Base-by-base conservation (phyloP, 2,888 invertebrate species). In the Corythucha ciliata region DNA sequence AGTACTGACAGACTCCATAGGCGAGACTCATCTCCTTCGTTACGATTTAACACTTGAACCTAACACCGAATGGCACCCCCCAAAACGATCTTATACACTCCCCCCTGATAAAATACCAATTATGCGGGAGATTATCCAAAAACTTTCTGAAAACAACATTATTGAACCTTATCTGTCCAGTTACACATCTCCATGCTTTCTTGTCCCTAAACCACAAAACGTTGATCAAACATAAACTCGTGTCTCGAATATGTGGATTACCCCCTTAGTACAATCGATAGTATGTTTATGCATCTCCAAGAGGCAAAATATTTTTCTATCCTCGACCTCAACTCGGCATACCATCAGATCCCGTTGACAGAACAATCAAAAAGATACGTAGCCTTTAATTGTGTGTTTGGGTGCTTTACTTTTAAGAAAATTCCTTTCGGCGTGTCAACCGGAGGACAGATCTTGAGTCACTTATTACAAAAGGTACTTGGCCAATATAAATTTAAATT, bases 381-480 rank as follows among this genome's bases (percentile, higher is more conserved):
- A 21, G 53, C 53, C 14, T 56, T 54, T 29, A 34, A 41, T 16
- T 37, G 44, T 2, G 33, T 32, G 18, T 39, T 25, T 20, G 44
- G 45, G 2, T 41, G 36, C 12, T 57, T 37, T 37, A 26, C 36
- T 29, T 56, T 29, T 20, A 50, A 32, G 2, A 3, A 46, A 1
- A 47, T 54, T 14, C 54, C 55, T 4, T 52, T 58, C 26, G 57
- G 57, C 16, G 14, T 57, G 14, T 52, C 49, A n/a, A 41, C 37
- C 2, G 54, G n/a, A 4, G 46, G n/a, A 10, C 40, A 40, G 21
- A 44, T 29, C 18, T 18, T 44, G n/a, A 3, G 16, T 14, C 10
- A 8, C 14, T 24, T 57, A 10, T 39, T 58, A 14, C 53, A 57
- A 22, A 41, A 12, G n/a, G 20, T 53, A 2, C 48, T 59, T 40